Percentiles rank a stretch among this genome's conserved stretches.
Conservation (phyloP, 2,113 vertebrate genomes). For the Pseudonaja textilis region DNA sequence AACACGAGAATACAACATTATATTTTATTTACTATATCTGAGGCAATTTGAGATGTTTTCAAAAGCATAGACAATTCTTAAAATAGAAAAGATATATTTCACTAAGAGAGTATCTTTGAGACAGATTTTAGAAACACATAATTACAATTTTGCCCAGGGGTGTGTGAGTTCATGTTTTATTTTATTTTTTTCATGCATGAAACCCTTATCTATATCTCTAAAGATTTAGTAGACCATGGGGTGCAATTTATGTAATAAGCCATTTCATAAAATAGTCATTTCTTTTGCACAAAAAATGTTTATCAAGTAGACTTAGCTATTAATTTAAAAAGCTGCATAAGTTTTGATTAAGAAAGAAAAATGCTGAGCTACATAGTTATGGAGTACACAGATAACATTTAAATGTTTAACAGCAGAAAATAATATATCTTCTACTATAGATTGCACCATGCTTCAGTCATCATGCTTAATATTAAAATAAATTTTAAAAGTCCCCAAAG, state of each 20-base stretch:
- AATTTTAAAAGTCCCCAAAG: slow-evolving; percentile 14
- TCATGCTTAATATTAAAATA: slow-evolving; percentile 16
- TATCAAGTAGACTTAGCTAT: slow-evolving; percentile 3
- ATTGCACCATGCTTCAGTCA: slow-evolving; percentile 1
- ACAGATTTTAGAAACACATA: neutral
- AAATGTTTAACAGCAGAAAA: slow-evolving; percentile 26
- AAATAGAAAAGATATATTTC: neutral
- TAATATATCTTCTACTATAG: neutral
- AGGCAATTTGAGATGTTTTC: neutral
- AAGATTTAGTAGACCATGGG: slow-evolving; percentile 11
- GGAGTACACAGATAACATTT: neutral
- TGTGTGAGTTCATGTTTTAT: neutral
- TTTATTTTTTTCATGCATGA: neutral
- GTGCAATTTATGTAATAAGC: slow-evolving; percentile 4
- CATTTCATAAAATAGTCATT: slow-evolving; percentile 2
- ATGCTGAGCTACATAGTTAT: neutral
- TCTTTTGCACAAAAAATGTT: slow-evolving; percentile 3
- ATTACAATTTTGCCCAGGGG: neutral
- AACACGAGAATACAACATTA: neutral
- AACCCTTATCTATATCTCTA: neutral
- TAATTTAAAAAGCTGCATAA: slow-evolving; percentile 4
- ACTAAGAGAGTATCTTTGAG: neutral
- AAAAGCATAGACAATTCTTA: neutral
- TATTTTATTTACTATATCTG: neutral
- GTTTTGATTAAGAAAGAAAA: slow-evolving; percentile 10